Conservation (phyloP, 2,113 vertebrate genomes). For the Hepsetus odoe region DNA sequence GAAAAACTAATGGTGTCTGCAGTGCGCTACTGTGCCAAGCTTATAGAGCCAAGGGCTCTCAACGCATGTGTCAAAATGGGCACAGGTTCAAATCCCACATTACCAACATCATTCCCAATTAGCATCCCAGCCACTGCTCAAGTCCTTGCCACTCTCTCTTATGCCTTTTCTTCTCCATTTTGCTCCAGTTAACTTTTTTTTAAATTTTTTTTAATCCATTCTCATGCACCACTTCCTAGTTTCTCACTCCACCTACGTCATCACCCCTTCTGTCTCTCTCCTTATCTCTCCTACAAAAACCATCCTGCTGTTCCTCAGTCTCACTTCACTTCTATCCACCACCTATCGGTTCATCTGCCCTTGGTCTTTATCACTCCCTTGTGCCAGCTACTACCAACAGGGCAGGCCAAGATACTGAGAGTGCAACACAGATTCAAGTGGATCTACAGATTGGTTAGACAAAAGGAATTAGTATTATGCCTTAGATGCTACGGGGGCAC, state of each 20-base stretch:
- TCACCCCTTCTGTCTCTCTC: constrained; percentile 13
- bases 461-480: no score
- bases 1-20: constrained; percentile 75
- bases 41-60: constrained; percentile 55
- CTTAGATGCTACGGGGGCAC: no score
- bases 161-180: neutral
- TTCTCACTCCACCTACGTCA: constrained; percentile 31
- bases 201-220: constrained; percentile 29
- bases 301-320: constrained; percentile 30
- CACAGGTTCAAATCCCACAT: constrained; percentile 11
- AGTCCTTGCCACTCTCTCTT: neutral
- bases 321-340: constrained; percentile 27
- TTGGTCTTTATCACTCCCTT: neutral
- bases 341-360: constrained; percentile 38
- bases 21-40: constrained; percentile 50
- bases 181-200: constrained; percentile 9
- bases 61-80: constrained; percentile 51
- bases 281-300: constrained; percentile 19
- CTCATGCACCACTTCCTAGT: constrained; percentile 5
- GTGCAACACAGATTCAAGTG: neutral
- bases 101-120: constrained; percentile 17
- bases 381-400: neutral
- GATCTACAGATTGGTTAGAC: neutral
- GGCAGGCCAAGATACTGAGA: constrained; percentile 9
- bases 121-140: neutral